These are phyloP conservation scores for Calameuta filiformis DNA, from an alignment of 2,888 invertebrate species.

Conservation along the genomic window DNA sequence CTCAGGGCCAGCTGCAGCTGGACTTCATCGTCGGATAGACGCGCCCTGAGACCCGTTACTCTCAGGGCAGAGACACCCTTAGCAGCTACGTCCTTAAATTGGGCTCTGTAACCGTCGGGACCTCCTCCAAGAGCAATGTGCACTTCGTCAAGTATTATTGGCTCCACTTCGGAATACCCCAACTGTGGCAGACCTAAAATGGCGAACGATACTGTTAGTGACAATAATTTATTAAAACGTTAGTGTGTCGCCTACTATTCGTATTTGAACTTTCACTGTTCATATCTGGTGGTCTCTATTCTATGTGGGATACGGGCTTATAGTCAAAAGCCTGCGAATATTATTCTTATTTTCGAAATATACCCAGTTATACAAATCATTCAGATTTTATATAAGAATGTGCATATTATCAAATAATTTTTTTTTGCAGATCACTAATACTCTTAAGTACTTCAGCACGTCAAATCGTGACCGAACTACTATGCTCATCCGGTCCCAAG, in stretches of 20 bases:
- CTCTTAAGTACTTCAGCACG: not conserved
- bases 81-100: slow-evolving; percentile 83
- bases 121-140: slow-evolving; percentile 83
- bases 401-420: not conserved
- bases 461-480: not conserved
- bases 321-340: not conserved
- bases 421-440: not conserved
- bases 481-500: not conserved
- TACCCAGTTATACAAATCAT: not conserved
- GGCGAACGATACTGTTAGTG: not conserved
- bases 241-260: not conserved
- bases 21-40: slow-evolving; percentile 71
- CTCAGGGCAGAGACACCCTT: slow-evolving; percentile 84
- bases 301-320: not conserved
- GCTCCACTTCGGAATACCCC: slow-evolving; percentile 72
- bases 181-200: slow-evolving; percentile 56
- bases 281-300: not conserved
- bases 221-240: not conserved
- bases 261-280: not conserved
- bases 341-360: not conserved
- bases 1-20: slow-evolving; percentile 85
- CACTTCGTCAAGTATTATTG: slow-evolving; percentile 85
- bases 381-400: not conserved
- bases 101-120: slow-evolving; percentile 84
- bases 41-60: slow-evolving; percentile 81